These are phyloP conservation scores for Synanthedon andrenaeformis DNA, from an alignment of 2,888 invertebrate species.

Conservation along the genomic window DNA sequence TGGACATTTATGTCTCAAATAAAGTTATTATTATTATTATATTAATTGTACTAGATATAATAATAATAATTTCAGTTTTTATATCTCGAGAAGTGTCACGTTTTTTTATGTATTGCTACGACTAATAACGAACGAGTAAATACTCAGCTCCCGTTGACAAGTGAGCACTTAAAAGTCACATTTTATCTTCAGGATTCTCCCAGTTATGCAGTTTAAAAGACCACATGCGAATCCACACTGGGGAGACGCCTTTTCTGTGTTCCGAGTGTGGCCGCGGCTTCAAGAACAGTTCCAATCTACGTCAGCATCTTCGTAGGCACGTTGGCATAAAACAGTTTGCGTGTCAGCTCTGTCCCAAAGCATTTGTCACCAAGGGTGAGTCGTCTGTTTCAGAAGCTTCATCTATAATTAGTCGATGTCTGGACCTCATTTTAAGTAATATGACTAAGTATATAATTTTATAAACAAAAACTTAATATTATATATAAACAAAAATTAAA, in stretches of 20 bases:
- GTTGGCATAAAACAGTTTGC: constrained; percentile 63
- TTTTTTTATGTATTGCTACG: too few relatives aligned
- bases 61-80: too few relatives aligned
- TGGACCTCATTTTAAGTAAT: too few relatives aligned
- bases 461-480: too few relatives aligned
- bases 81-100: too few relatives aligned
- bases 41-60: too few relatives aligned
- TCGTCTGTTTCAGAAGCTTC: neutral
- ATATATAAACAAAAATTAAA: too few relatives aligned
- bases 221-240: constrained; percentile 65
- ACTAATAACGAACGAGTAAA: too few relatives aligned
- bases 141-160: too few relatives aligned
- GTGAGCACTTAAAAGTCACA: neutral
- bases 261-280: constrained; percentile 70
- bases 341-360: constrained; percentile 69
- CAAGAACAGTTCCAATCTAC: constrained; percentile 65
- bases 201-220: constrained; percentile 68
- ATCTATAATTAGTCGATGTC: neutral
- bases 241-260: constrained; percentile 68
- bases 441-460: too few relatives aligned
- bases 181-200: constrained; percentile 44
- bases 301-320: constrained; percentile 70
- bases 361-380: constrained; percentile 66
- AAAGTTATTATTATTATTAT: too few relatives aligned
- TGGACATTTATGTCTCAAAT: too few relatives aligned